Evolutionary conservation across 2,888 invertebrate species (phyloP).

Genomic region (Tholera decimalis): DNA sequence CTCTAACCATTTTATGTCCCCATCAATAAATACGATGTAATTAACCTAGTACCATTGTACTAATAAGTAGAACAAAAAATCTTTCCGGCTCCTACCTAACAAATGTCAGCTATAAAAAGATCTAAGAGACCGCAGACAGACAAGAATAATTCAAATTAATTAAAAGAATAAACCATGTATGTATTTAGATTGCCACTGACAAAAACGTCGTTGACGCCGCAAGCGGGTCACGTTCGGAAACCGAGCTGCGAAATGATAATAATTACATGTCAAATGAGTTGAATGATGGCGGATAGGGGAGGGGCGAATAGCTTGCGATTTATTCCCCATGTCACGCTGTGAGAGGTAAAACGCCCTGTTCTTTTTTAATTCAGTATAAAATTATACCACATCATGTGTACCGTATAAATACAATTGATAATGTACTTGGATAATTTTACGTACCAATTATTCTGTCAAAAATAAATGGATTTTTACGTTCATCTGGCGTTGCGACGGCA

Average conservation of each 20-base stretch:
- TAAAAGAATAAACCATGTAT: conserved; percentile 76
- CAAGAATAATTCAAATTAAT: conserved; percentile 76
- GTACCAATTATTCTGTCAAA: conserved; percentile 32
- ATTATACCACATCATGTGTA: conserved; percentile 65
- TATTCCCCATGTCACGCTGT: conserved; percentile 69
- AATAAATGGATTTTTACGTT: conserved; percentile 24
- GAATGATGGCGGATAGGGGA: conserved; percentile 74
- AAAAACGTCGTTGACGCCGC: conserved; percentile 70
- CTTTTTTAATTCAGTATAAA: conserved; percentile 58
- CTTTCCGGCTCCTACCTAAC: conserved; percentile 25
- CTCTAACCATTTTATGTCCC: conserved; percentile 26
- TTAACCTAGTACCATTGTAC: conserved; percentile 50
- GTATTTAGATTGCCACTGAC: conserved; percentile 77
- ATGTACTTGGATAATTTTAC: conserved; percentile 44
- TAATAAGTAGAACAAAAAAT: conserved; percentile 38
- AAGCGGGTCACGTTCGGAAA: conserved; percentile 75
- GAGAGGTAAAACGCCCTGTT: conserved; percentile 40
- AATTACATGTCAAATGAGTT: conserved; percentile 86
- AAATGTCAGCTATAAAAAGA: conserved; percentile 39
- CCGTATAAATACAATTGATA: conserved; percentile 64
- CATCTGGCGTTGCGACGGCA: conserved; percentile 12
- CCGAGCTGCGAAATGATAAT: conserved; percentile 82
- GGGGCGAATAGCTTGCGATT: conserved; percentile 70
- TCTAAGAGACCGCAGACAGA: conserved; percentile 53
- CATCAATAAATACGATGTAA: conserved; percentile 49